A percentile compares a stretch with the other conserved stretches of the same genome.
phyloP scores from a whole-genome alignment of 2,797 vertebrate species.

The Novumbra hubbsi region DNA sequence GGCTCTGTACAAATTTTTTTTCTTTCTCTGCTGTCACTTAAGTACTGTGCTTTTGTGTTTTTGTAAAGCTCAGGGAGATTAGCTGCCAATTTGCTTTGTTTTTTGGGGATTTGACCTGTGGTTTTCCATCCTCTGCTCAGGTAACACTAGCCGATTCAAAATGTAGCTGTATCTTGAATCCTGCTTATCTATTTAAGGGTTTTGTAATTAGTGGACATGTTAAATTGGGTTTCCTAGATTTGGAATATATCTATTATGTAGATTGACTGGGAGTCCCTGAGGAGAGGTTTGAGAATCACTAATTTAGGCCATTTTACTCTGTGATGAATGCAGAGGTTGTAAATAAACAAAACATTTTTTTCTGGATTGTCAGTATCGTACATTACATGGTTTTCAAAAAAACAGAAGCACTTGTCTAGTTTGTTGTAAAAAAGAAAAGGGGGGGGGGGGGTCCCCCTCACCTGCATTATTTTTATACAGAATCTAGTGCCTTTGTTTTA shows the following conservation, averaged over 20 bases:
- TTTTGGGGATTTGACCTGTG: slow-evolving; percentile 63
- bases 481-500: slow-evolving; percentile 26
- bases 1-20: slow-evolving; percentile 60
- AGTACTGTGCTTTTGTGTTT: slow-evolving; percentile 78
- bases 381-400: slow-evolving; percentile 23
- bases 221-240: too few species aligned
- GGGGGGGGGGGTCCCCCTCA: slow-evolving; percentile 38
- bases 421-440: slow-evolving; percentile 31
- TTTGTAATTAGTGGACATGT: too few species aligned
- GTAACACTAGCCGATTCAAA: too few species aligned
- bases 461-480: slow-evolving; percentile 57
- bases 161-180: too few species aligned
- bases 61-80: slow-evolving; percentile 98
- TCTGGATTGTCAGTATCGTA: slow-evolving; percentile 26
- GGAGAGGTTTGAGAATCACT: too few species aligned
- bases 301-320: slow-evolving; percentile 85
- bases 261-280: too few species aligned
- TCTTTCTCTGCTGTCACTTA: slow-evolving; percentile 73
- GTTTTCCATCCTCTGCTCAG: too few species aligned
- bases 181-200: too few species aligned
- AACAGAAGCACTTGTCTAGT: slow-evolving; percentile 2
- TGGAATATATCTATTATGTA: too few species aligned
- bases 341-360: slow-evolving; percentile 82
- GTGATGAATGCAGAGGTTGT: slow-evolving; percentile 88
- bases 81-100: slow-evolving; percentile 74